Evolutionary conservation across 64 coral and sea anemone species (phyloP).

Genomic region (Catalaphyllia jardinei): DNA sequence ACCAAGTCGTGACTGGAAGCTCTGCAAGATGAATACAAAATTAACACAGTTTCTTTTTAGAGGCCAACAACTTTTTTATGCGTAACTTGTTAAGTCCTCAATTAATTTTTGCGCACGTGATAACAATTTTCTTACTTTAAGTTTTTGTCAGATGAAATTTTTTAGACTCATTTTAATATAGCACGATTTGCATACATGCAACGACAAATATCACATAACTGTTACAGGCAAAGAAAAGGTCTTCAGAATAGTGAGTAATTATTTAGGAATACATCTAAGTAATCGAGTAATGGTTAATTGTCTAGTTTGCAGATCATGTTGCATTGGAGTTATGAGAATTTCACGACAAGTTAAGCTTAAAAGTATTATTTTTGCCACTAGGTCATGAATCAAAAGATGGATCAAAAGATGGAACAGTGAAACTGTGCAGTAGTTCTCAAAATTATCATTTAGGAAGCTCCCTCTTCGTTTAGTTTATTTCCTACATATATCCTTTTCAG

Average conservation of each 20-base stretch:
- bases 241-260: background rate
- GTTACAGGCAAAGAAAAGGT: background rate
- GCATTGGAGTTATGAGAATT: no score
- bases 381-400: no score
- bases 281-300: background rate
- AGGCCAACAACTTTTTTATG: background rate
- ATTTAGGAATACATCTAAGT: background rate
- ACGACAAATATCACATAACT: background rate
- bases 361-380: no score
- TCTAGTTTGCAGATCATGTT: no score
- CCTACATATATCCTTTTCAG: no score
- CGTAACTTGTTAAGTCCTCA: no score
- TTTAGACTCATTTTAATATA: background rate
- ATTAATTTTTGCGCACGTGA: background rate
- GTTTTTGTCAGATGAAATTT: background rate
- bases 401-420: no score
- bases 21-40: no score
- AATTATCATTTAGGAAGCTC: no score
- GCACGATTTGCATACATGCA: background rate
- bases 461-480: no score
- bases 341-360: no score
- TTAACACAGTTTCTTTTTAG: background rate
- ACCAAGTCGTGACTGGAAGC: background rate
- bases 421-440: no score
- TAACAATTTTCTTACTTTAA: background rate